A percentile compares a stretch with the other conserved stretches of the same genome.
Conservation (phyloP, 2,797 vertebrate genomes). For the Melanotaenia boesemani region DNA sequence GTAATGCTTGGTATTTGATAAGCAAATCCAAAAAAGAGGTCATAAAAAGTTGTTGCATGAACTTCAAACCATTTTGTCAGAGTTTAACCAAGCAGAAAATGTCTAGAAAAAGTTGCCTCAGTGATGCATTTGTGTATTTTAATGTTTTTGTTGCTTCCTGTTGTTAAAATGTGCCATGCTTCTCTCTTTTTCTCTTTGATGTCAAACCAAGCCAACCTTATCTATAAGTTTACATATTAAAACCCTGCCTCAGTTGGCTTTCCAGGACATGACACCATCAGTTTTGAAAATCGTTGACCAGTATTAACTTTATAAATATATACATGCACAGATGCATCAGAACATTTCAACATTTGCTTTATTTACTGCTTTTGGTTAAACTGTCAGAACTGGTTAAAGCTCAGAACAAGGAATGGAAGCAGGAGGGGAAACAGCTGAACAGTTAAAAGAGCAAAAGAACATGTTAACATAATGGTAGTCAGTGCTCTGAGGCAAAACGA, state of each 20-base stretch:
- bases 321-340: neutral
- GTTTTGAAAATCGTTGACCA: neutral
- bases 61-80: conserved; percentile 4
- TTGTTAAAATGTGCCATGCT: neutral
- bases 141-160: neutral
- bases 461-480: neutral
- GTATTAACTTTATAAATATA: too few species aligned
- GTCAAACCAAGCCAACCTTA: neutral
- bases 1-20: conserved; percentile 13
- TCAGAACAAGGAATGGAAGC: too few species aligned
- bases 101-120: neutral
- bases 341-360: neutral
- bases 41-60: conserved; percentile 5
- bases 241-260: neutral
- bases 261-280: neutral
- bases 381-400: too few species aligned
- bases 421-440: neutral
- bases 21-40: conserved; percentile 35
- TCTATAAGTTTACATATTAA: neutral
- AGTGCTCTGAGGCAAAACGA: neutral
- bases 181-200: neutral
- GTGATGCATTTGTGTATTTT: neutral
- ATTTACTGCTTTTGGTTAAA: neutral
- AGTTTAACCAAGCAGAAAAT: conserved; percentile 2
- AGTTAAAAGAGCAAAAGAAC: neutral